Evolutionary conservation across 2,113 vertebrate species (phyloP).

Genomic region (Seriola dumerili): DNA sequence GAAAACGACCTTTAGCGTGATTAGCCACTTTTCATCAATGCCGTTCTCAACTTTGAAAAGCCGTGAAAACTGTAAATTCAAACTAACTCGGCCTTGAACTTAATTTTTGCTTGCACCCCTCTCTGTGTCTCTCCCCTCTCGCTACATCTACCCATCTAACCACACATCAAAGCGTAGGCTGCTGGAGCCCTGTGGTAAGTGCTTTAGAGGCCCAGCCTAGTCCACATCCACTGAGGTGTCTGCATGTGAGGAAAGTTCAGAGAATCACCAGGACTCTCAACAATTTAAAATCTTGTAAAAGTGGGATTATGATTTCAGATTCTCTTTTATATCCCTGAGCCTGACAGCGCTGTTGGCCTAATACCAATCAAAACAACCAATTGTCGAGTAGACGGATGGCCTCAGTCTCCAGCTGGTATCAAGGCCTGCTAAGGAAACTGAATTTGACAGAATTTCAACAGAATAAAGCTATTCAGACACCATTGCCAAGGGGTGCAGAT

Average conservation of each 20-base stretch:
- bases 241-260: constrained; percentile 54
- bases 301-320: constrained; percentile 62
- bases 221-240: constrained; percentile 53
- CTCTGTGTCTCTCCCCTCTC: constrained; percentile 12
- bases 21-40: constrained; percentile 17
- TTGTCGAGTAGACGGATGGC: constrained; percentile 48
- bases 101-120: constrained; percentile 22
- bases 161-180: constrained; percentile 66
- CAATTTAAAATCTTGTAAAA: constrained; percentile 63
- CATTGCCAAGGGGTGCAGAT: constrained; percentile 9
- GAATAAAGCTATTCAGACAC: constrained; percentile 36
- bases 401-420: constrained; percentile 30
- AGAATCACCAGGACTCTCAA: constrained; percentile 60
- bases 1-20: constrained; percentile 45
- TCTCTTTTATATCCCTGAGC: constrained; percentile 65
- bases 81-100: constrained; percentile 56
- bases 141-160: constrained; percentile 52
- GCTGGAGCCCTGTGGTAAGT: constrained; percentile 49
- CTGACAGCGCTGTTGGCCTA: constrained; percentile 53
- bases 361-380: constrained; percentile 60
- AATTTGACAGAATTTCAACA: constrained; percentile 51
- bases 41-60: constrained; percentile 10
- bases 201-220: constrained; percentile 40
- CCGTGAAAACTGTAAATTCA: constrained; percentile 30
- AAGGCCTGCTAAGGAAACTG: constrained; percentile 25